Conservation (phyloP, 2,113 vertebrate species). For the Rhynchomys soricoides region DNA sequence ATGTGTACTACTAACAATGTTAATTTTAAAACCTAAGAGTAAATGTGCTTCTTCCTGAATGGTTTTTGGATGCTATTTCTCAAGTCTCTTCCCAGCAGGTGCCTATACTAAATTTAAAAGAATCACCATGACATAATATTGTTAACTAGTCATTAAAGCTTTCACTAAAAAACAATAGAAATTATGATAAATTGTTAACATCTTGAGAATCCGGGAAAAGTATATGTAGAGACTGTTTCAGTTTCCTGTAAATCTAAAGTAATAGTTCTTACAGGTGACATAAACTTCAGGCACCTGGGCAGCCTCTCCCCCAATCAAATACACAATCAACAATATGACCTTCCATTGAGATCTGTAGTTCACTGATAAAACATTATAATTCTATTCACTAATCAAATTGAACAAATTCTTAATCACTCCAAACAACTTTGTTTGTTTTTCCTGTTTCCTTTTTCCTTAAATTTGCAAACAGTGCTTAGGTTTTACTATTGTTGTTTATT, state of each 20-base stretch:
- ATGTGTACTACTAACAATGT: background rate
- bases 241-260: constrained; percentile 28
- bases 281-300: background rate
- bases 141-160: background rate
- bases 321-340: background rate
- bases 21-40: background rate
- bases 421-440: background rate
- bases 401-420: background rate
- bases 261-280: background rate
- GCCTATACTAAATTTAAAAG: background rate
- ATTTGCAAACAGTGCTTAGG: background rate
- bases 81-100: background rate
- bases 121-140: background rate
- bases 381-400: constrained; percentile 35
- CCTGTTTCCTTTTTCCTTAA: constrained; percentile 48
- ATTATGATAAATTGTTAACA: constrained; percentile 16
- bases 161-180: background rate
- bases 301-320: constrained; percentile 7
- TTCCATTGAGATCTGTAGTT: background rate
- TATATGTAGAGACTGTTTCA: constrained; percentile 36
- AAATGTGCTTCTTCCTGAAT: background rate
- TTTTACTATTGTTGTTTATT: background rate
- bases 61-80: background rate
- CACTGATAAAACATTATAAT: background rate
- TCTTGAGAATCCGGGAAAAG: background rate